phyloP scores from a whole-genome alignment of 37 sponge, comb jelly and placozoan species.

The Ephydatia muelleri region DNA sequence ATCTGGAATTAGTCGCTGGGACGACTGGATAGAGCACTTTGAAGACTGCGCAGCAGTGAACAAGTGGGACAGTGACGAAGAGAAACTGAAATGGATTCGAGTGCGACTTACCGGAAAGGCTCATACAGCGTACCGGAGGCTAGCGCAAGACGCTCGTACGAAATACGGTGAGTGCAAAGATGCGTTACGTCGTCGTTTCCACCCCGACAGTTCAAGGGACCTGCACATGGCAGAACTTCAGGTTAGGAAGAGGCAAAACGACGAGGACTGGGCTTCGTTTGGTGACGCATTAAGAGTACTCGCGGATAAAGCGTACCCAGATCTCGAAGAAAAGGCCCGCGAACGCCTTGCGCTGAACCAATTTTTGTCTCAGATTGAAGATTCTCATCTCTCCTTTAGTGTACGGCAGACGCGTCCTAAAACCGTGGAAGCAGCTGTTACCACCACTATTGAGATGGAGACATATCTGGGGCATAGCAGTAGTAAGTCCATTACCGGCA shows the following conservation, averaged over 20 bases:
- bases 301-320: slow-evolving; percentile 2
- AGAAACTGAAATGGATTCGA: slow-evolving; percentile 5
- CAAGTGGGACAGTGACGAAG: slow-evolving; percentile 7
- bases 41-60: background rate
- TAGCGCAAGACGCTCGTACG: no score
- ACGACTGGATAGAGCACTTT: slow-evolving; percentile 8
- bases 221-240: slow-evolving; percentile 1
- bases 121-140: background rate
- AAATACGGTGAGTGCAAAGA: no score
- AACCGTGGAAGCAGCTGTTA: slow-evolving; percentile 4
- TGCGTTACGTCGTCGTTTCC: background rate
- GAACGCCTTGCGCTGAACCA: background rate
- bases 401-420: background rate
- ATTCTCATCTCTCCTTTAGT: slow-evolving; percentile 3
- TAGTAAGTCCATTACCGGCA: background rate
- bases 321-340: slow-evolving; percentile 11
- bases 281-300: background rate
- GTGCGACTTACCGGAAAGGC: slow-evolving; percentile 8
- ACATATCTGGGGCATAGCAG: slow-evolving; percentile 12
- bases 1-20: background rate
- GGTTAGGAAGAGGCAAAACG: background rate
- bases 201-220: background rate
- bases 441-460: slow-evolving; percentile 6
- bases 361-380: background rate
- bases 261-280: background rate